phyloP scores from a whole-genome alignment of 2,797 vertebrate genomes.

The Gobio occitaniae region DNA sequence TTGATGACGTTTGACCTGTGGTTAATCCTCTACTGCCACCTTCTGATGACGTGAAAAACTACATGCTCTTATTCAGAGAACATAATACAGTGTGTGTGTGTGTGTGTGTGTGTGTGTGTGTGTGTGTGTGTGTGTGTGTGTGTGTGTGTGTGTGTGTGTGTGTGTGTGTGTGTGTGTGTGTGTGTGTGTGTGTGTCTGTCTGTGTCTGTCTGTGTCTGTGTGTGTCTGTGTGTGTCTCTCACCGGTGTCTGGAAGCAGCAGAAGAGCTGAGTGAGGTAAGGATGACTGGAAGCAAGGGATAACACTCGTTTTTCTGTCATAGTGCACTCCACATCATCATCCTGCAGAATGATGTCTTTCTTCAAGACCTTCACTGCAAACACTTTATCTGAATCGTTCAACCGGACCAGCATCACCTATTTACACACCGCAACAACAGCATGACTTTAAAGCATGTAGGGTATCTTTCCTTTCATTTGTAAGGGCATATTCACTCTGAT shows the following conservation, averaged over 20 bases:
- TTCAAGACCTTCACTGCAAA: slow-evolving; percentile 97
- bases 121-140: not conserved
- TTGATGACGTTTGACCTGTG: not conserved
- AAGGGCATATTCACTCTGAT: not conserved
- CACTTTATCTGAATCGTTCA: slow-evolving; percentile 83
- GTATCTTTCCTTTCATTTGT: not conserved
- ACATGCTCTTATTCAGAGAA: not conserved
- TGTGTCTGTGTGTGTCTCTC: slow-evolving; percentile 63
- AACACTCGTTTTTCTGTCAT: slow-evolving; percentile 98
- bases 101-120: slow-evolving; percentile 29
- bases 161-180: not conserved
- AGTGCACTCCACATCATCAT: slow-evolving; percentile 97
- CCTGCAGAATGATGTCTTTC: slow-evolving; percentile 97
- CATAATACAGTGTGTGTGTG: not conserved
- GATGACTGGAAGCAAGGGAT: slow-evolving; percentile 89
- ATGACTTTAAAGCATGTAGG: not conserved
- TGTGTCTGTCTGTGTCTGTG: slow-evolving; percentile 6
- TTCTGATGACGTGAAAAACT: not conserved
- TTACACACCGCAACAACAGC: not conserved
- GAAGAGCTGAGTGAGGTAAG: slow-evolving; percentile 96
- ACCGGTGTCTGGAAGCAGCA: slow-evolving; percentile 97
- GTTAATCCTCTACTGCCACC: slow-evolving; percentile 17
- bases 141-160: not conserved
- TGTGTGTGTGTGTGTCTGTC: slow-evolving; percentile 13
- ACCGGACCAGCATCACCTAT: slow-evolving; percentile 94